Evolutionary conservation across 1,140 invertebrate genomes (phyloP), one percentile per base, ranked within the genome.

Genomic region (Trissolcus basalis): DNA sequence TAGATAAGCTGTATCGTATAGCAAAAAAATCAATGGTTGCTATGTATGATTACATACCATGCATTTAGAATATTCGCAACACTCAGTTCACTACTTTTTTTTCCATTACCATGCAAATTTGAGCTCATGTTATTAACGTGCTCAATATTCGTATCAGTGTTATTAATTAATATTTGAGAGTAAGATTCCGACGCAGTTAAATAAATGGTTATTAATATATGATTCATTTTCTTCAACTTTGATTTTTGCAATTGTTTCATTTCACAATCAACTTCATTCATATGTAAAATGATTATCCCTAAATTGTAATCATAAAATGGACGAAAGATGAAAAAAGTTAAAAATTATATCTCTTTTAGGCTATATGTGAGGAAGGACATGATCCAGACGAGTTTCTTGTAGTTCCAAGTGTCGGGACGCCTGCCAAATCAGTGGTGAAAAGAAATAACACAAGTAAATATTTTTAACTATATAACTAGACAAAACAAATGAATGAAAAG

Each of bases 311-410:
- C 9, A 9, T 39, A 2, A 39, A 39, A 39, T 9, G 9, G 2
- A 39, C 36, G 9, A 27, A 27, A 27, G 19, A 27, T 27, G 6
- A 27, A 6, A 3, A 27, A 27, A 27, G 6, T 6, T 1, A 3
- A 27, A 27, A 1, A 47, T 55, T 39, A 70, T 51, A 27, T 68
- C n/a, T n/a, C n/a, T 77, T 82, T 48, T 85, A 96, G 94, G 93
- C 93, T 59, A 89, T 96, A 47, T 89, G 91, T 79, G 93, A 94
- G n/a, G 94, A 96, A 87, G 95, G 95, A 1, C 82, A 91, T 56
- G 91, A 96, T 90, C 93, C 94, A 11, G 92, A 93, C 11, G 93
- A 92, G 39, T 94, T 91, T 83, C 83, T 92, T 14, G 95, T 96
- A 87, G 90, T 94, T 64, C 87, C 87, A 14, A 83, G 80, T 60